Base-by-base conservation (phyloP, 2,888 invertebrate species). In the Coleophora flavipennella region DNA sequence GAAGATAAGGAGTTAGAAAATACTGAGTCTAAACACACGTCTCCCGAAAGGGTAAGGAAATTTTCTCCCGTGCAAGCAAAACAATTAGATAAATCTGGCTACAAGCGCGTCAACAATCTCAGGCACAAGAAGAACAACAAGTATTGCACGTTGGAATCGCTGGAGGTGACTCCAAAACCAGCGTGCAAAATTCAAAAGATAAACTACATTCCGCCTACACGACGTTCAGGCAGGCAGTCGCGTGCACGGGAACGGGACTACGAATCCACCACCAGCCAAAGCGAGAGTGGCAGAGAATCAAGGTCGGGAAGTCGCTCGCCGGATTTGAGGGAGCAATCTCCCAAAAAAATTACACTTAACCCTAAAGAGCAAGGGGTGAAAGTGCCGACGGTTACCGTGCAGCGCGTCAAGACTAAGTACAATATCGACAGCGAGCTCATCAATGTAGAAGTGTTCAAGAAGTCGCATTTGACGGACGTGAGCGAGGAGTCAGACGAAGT, bases 161-260 rank as follows among this genome's bases (percentile, higher is more conserved):
- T 55, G 3, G 69, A 76, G 1, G n/a, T 62, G 0, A 77, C 83
- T 0, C 80, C 81, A 0, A 79, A 73, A 48, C 76, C 73, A 0
- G 45, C 46, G 0, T 51, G 28, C 1, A 83, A 83, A 48, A 66
- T 78, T 43, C 68, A 62, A 25, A 79, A 69, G 44, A 38, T 66
- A 2, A 75, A 76, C 0, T 45, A 41, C 27, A 67, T 55, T 39
- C 62, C 65, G 13, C 12, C 13, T 9, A 1, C 39, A 33, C 13
- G 11, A 29, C 33, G 3, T 8, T n/a, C 10, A 3, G 11, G 29
- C 29, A n/a, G 29, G 8, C 11, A 9, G 8, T 8, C n/a, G n/a
- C n/a, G n/a, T 29, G 4, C 10, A 29, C 11, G 2, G 4, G 3
- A 29, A 3, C 11, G 10, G 27, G 27, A 29, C n/a, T n/a, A 20